Conservation (phyloP, 2,888 invertebrate species). For the Drosophila seclusa region DNA sequence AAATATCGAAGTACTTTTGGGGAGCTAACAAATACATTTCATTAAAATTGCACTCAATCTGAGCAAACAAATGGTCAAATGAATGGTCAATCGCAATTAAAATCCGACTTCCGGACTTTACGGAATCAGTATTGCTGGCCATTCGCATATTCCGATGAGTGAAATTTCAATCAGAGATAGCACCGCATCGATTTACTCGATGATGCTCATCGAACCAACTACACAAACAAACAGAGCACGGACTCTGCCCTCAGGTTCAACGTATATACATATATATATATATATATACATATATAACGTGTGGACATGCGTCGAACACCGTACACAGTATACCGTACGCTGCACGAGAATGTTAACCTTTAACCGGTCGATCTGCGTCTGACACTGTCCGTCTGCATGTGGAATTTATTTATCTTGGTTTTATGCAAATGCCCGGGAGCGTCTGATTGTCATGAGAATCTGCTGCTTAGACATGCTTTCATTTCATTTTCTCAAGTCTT, state of each 20-base stretch:
- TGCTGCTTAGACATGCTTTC: constrained; percentile 61
- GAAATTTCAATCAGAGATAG: constrained; percentile 64
- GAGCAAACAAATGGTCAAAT: constrained; percentile 21
- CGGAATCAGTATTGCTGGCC: constrained; percentile 41
- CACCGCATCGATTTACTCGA: constrained; percentile 55
- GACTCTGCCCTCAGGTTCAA: constrained; percentile 36
- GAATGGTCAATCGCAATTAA: constrained; percentile 48
- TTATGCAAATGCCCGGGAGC: constrained; percentile 63
- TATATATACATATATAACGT: neutral
- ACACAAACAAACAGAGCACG: constrained; percentile 36
- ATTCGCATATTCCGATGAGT: constrained; percentile 47
- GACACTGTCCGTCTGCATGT: constrained; percentile 47
- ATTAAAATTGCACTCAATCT: constrained; percentile 35
- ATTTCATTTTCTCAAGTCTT: constrained; percentile 33
- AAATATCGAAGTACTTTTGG: neutral
- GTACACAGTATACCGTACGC: neutral
- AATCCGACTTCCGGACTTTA: constrained; percentile 24
- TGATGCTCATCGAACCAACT: constrained; percentile 41
- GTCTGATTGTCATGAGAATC: constrained; percentile 61
- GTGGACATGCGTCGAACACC: constrained; percentile 1
- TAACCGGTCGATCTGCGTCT: constrained; percentile 66
- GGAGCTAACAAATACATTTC: constrained; percentile 1
- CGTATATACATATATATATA: neutral
- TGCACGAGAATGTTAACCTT: constrained; percentile 58
- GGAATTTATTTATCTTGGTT: constrained; percentile 65